Percentiles rank a stretch among this genome's conserved stretches.
Conservation (phyloP, 2,888 invertebrate species). For the Diabrotica balteata region DNA sequence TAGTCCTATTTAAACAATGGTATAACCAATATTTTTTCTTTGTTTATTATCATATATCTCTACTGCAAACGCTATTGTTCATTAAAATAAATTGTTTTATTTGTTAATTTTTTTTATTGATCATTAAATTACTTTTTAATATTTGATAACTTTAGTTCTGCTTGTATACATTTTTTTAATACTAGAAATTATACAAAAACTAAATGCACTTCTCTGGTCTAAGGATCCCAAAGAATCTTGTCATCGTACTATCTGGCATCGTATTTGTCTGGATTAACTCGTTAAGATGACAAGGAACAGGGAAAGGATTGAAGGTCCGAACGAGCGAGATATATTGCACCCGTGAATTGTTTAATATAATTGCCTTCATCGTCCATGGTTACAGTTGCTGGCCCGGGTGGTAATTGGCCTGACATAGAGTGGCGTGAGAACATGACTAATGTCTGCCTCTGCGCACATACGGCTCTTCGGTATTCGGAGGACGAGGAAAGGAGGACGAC, state of each 20-base stretch:
- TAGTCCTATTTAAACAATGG: too few relatives aligned
- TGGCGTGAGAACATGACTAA: conserved; percentile 46
- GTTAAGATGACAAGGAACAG: conserved; percentile 44
- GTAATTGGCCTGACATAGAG: conserved; percentile 47
- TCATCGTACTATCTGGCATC: conserved; percentile 41
- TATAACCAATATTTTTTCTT: too few relatives aligned
- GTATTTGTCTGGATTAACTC: conserved; percentile 45
- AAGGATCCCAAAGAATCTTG: conserved; percentile 23
- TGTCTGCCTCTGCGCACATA: conserved; percentile 37
- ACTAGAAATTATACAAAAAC: too few relatives aligned
- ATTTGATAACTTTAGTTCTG: too few relatives aligned
- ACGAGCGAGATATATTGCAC: conserved; percentile 34
- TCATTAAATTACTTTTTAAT: too few relatives aligned
- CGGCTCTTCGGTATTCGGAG: conserved; percentile 20
- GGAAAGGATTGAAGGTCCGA: conserved; percentile 43
- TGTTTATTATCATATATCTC: too few relatives aligned
- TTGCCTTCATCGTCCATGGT: conserved; percentile 43
- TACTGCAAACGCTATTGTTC: too few relatives aligned
- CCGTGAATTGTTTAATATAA: conserved; percentile 42
- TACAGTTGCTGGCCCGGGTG: conserved; percentile 47
- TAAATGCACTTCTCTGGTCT: too few relatives aligned
- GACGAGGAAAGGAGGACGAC: conserved; percentile 28
- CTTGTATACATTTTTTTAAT: too few relatives aligned
- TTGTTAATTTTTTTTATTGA: too few relatives aligned
- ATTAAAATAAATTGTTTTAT: too few relatives aligned